Evolutionary conservation across 2,888 invertebrate species (phyloP).

Genomic region (Hecatera dysodea): DNA sequence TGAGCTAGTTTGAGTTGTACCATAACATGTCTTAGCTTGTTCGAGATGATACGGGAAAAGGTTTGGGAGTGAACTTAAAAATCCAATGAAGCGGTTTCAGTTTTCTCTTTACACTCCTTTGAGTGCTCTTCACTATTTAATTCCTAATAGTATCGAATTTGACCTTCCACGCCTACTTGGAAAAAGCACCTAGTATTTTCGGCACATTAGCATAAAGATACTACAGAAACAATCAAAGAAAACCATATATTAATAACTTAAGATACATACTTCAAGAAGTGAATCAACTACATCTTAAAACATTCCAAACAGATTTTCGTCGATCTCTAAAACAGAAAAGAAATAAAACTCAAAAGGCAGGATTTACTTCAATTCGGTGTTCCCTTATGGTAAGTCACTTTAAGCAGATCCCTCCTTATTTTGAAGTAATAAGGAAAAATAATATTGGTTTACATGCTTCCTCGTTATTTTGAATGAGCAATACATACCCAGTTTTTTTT

Average conservation of each 20-base stretch:
- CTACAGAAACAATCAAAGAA: background rate
- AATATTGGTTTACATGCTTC: slow-evolving; percentile 19
- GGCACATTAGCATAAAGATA: background rate
- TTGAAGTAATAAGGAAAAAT: slow-evolving; percentile 32
- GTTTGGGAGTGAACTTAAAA: no score
- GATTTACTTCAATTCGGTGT: slow-evolving; percentile 37
- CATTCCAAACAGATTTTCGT: slow-evolving; percentile 14
- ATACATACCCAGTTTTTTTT: no score
- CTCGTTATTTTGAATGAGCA: slow-evolving; percentile 30
- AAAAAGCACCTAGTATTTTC: no score
- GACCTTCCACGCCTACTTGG: no score
- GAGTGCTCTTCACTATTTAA: no score
- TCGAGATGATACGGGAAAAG: no score
- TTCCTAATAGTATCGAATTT: no score
- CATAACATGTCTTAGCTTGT: no score
- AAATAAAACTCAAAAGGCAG: slow-evolving; percentile 38
- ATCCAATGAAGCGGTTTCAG: no score
- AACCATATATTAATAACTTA: background rate
- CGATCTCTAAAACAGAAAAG: slow-evolving; percentile 3
- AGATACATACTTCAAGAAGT: background rate
- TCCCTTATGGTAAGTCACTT: slow-evolving; percentile 22
- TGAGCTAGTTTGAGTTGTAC: no score
- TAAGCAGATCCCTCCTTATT: slow-evolving; percentile 16
- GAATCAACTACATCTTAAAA: slow-evolving; percentile 30
- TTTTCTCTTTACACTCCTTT: no score